phyloP scores from a whole-genome alignment of 1,140 invertebrate genomes.

The Zaprionus capensis region DNA sequence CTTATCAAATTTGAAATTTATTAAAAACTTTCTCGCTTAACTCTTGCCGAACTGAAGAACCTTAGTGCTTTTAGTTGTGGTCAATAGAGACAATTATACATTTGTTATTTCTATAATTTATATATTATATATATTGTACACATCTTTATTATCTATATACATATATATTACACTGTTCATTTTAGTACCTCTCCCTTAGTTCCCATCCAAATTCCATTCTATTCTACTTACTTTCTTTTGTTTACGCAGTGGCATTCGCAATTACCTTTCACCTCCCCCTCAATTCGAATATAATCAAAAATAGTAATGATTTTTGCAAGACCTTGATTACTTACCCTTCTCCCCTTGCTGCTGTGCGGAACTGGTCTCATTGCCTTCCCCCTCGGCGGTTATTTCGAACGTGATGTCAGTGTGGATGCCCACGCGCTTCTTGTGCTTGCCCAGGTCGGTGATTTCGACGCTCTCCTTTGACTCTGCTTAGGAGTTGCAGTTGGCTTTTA shows the following conservation, averaged over 20 bases:
- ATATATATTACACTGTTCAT: too few relatives aligned
- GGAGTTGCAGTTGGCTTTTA: slow-evolving; percentile 18
- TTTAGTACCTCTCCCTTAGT: too few relatives aligned
- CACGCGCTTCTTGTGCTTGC: slow-evolving; percentile 83
- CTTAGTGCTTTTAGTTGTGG: too few relatives aligned
- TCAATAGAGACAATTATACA: too few relatives aligned
- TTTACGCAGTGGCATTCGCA: background rate
- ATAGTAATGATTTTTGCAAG: slow-evolving; percentile 4
- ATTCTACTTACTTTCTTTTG: background rate
- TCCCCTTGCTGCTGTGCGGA: slow-evolving; percentile 72
- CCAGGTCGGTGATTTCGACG: slow-evolving; percentile 81
- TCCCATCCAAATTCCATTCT: too few relatives aligned
- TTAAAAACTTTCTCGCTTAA: too few relatives aligned
- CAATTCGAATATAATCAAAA: background rate
- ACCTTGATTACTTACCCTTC: slow-evolving; percentile 62
- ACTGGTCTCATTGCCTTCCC: slow-evolving; percentile 78
- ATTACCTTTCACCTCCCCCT: background rate
- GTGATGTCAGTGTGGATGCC: slow-evolving; percentile 84
- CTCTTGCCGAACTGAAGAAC: too few relatives aligned
- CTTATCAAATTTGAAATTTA: too few relatives aligned
- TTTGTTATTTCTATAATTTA: too few relatives aligned
- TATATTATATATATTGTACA: too few relatives aligned
- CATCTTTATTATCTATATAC: too few relatives aligned
- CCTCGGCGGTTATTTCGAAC: slow-evolving; percentile 82
- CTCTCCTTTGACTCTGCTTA: slow-evolving; percentile 80